Percentiles rank a stretch among this genome's conserved stretches.
These are phyloP conservation scores for Melinaea marsaeus DNA, from an alignment of 2,888 invertebrate genomes.

Conservation along the genomic window DNA sequence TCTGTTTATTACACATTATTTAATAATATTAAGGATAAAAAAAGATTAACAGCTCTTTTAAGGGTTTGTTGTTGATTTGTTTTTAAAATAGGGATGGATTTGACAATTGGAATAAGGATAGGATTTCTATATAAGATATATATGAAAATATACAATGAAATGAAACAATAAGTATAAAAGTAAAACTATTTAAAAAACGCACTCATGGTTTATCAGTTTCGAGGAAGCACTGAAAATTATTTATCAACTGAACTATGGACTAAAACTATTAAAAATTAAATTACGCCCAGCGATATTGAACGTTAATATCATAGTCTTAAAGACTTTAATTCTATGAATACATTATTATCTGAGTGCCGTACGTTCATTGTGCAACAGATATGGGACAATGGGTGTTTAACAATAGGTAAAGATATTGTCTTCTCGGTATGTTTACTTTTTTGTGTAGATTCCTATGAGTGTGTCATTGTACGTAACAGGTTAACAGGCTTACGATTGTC, in stretches of 20 bases:
- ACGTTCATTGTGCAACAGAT: slow-evolving; percentile 39
- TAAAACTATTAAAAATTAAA: neutral
- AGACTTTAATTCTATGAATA: slow-evolving; percentile 8
- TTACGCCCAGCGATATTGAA: slow-evolving; percentile 4
- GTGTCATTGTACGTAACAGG: slow-evolving; percentile 17
- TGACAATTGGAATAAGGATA: too few relatives aligned
- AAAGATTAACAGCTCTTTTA: too few relatives aligned
- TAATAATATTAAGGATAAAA: too few relatives aligned
- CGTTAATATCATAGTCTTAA: neutral
- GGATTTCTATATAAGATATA: too few relatives aligned
- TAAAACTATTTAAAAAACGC: neutral
- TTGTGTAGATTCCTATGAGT: slow-evolving; percentile 27
- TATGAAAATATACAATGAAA: too few relatives aligned
- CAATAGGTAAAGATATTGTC: slow-evolving; percentile 22
- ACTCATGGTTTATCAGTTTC: slow-evolving; percentile 1
- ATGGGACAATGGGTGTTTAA: slow-evolving; percentile 39
- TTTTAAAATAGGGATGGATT: too few relatives aligned
- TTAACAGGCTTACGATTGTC: slow-evolving; percentile 1
- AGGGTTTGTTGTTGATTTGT: too few relatives aligned
- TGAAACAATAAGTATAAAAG: neutral
- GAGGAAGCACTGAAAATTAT: neutral
- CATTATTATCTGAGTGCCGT: neutral
- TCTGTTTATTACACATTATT: too few relatives aligned
- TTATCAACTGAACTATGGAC: neutral
- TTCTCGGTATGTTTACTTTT: slow-evolving; percentile 35